These are phyloP conservation scores for Barypeithes pellucidus DNA, from an alignment of 2,888 invertebrate species.

Conservation along the genomic window DNA sequence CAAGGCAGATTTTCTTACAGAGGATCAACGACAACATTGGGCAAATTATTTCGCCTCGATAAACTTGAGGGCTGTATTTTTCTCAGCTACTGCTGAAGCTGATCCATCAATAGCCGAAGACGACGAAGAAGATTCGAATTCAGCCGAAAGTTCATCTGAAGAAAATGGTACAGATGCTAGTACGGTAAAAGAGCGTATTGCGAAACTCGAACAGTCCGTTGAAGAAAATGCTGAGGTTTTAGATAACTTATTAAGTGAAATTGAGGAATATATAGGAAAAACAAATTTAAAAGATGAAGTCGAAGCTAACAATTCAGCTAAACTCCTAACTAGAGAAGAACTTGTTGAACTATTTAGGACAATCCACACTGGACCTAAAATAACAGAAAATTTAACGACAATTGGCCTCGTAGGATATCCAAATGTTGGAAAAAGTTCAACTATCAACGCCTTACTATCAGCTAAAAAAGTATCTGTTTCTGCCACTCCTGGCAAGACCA, in stretches of 20 bases:
- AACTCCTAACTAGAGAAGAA: conserved; percentile 79
- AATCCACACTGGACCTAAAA: conserved; percentile 72
- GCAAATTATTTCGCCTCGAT: conserved; percentile 85
- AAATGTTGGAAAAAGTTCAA: conserved; percentile 99
- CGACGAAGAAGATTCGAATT: conserved; percentile 41
- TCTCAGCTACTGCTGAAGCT: conserved; percentile 84
- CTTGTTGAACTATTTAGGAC: conserved; percentile 82
- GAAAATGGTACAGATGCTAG: conserved; percentile 39
- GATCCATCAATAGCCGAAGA: conserved; percentile 64
- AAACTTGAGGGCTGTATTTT: conserved; percentile 87
- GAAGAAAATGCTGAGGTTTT: conserved; percentile 74
- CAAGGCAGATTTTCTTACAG: conserved; percentile 94
- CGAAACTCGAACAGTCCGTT: conserved; percentile 73
- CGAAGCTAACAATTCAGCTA: conserved; percentile 71
- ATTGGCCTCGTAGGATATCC: conserved; percentile 98
- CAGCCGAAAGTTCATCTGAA: not conserved
- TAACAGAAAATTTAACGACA: conserved; percentile 76
- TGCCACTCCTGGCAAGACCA: conserved; percentile 98
- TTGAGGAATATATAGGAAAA: conserved; percentile 68
- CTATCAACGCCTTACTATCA: conserved; percentile 93
- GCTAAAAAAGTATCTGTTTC: conserved; percentile 94
- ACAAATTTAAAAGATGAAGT: conserved; percentile 49
- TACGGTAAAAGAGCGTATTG: conserved; percentile 66
- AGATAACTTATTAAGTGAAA: conserved; percentile 72
- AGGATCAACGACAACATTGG: conserved; percentile 87